Conservation (phyloP, 30 jellyfish, hydroid and myxozoan species). For the Aurelia aurita region DNA sequence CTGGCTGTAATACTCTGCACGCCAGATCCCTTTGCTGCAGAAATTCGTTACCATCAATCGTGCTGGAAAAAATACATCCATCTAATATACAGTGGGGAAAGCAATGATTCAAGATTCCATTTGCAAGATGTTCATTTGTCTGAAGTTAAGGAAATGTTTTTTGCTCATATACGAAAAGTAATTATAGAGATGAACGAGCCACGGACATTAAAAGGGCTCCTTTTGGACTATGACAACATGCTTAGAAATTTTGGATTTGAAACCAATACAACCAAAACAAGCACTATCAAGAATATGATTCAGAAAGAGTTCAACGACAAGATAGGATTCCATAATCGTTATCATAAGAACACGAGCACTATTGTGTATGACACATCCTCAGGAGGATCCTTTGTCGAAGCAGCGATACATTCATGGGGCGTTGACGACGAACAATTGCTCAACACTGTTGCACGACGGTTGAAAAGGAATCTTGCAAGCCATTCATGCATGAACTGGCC, state of each 20-base stretch:
- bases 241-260: conserved; percentile 39
- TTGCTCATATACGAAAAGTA: conserved; percentile 27
- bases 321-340: conserved; percentile 37
- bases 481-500: conserved; percentile 27
- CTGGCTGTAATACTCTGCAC: conserved; percentile 32
- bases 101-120: conserved; percentile 40
- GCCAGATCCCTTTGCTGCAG: neutral
- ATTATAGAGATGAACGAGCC: conserved; percentile 33
- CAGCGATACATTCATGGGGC: conserved; percentile 43
- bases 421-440: conserved; percentile 24
- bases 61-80: no score
- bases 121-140: conserved; percentile 29
- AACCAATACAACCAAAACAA: conserved; percentile 24
- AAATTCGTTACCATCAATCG: neutral
- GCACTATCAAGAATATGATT: conserved; percentile 5
- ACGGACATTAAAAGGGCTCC: no score
- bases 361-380: conserved; percentile 34
- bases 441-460: conserved; percentile 19
- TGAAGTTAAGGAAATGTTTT: conserved; percentile 27
- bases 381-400: conserved; percentile 28
- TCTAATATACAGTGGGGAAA: conserved; percentile 7
- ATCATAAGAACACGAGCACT: conserved; percentile 36
- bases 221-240: conserved; percentile 21
- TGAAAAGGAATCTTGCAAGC: neutral
- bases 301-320: conserved; percentile 28